A percentile compares a stretch with the other conserved stretches of the same genome.
Conservation (phyloP, 2,888 invertebrate genomes). For the Drosophila affinis region DNA sequence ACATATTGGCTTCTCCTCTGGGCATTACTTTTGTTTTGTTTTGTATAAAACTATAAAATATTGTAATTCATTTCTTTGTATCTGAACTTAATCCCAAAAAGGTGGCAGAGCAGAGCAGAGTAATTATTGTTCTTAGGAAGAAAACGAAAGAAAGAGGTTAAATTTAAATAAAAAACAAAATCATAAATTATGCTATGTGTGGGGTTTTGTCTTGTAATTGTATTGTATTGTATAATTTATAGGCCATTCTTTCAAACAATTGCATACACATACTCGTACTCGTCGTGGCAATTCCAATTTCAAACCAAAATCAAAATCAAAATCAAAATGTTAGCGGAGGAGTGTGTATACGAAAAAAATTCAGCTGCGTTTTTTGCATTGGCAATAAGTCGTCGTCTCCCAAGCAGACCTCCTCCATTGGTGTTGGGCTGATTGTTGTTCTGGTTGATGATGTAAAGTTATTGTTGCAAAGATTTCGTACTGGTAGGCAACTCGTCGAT, state of each 20-base stretch:
- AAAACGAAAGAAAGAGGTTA: too few species aligned
- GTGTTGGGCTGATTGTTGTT: conserved; percentile 47
- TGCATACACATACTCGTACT: conserved; percentile 6
- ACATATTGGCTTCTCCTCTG: conserved; percentile 22
- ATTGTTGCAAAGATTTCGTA: conserved; percentile 48
- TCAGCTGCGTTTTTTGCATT: conserved; percentile 42
- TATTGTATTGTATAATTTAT: conserved; percentile 11
- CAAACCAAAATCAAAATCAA: conserved; percentile 27
- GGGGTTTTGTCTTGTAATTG: not conserved
- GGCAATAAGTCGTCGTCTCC: conserved; percentile 13
- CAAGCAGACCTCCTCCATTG: conserved; percentile 11
- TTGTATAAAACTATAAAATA: conserved; percentile 7
- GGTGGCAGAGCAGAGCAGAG: conserved; percentile 1
- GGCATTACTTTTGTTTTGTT: conserved; percentile 39
- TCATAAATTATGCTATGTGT: conserved; percentile 18
- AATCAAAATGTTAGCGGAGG: conserved; percentile 32
- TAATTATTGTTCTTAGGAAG: conserved; percentile 16
- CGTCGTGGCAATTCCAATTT: conserved; percentile 24
- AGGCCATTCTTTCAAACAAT: conserved; percentile 21
- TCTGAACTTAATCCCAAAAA: conserved; percentile 15
- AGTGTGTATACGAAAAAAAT: conserved; percentile 47
- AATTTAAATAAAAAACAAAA: conserved; percentile 15
- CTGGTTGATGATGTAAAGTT: conserved; percentile 44
- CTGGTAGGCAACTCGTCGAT: conserved; percentile 69
- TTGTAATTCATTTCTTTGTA: too few species aligned